Evolutionary conservation across 2,113 vertebrate species (phyloP).

Genomic region (Helogale parvula): DNA sequence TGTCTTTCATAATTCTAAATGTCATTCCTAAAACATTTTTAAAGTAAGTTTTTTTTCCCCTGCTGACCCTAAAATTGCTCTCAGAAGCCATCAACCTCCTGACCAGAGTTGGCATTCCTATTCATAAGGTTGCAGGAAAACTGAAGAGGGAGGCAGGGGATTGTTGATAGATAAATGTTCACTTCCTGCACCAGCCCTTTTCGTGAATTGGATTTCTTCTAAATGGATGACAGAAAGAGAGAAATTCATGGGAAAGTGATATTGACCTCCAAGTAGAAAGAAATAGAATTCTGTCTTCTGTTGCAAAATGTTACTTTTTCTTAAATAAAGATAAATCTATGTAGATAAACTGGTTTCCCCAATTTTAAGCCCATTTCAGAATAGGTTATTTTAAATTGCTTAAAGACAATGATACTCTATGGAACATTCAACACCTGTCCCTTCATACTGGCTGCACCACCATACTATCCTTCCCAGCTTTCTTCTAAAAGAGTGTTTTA

Average conservation of each 20-base stretch:
- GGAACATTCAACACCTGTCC: conserved; percentile 44
- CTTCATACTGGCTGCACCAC: background rate
- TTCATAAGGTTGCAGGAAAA: background rate
- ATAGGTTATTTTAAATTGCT: conserved; percentile 51
- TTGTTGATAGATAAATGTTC: background rate
- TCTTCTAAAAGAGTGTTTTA: conserved; percentile 31
- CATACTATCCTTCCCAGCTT: background rate
- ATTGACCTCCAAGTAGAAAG: background rate
- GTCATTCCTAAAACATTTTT: background rate
- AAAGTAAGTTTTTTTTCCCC: background rate
- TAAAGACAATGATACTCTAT: background rate
- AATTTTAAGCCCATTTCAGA: conserved; percentile 23
- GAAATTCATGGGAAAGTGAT: background rate
- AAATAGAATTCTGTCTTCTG: background rate
- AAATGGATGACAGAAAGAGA: background rate
- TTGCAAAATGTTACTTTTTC: background rate
- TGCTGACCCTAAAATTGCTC: background rate
- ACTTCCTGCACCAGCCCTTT: background rate
- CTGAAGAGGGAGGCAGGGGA: background rate
- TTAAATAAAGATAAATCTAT: background rate
- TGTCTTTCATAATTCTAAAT: background rate
- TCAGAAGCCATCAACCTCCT: background rate
- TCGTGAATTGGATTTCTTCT: background rate
- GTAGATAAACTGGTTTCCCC: background rate
- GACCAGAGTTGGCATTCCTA: background rate